A percentile compares a stretch with the other conserved stretches of the same genome.
Conservation (phyloP, 2,113 vertebrate genomes). For the Pyxicephalus adspersus region DNA sequence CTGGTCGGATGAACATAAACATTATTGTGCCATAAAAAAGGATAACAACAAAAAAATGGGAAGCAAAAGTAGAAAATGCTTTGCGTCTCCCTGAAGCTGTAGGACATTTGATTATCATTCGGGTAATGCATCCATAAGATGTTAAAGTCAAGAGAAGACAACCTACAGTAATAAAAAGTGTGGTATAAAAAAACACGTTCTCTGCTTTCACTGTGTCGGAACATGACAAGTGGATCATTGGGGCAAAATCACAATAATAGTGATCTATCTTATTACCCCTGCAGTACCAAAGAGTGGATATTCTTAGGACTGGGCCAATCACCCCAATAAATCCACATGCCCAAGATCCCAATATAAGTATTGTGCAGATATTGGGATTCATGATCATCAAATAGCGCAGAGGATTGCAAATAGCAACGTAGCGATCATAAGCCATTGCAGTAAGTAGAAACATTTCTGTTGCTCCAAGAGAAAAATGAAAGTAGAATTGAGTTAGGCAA, state of each 20-base stretch:
- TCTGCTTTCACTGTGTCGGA: background rate
- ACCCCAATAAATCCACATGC: background rate
- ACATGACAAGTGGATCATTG: slow-evolving; percentile 21
- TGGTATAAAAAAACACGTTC: background rate
- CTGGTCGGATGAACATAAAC: too few relatives aligned
- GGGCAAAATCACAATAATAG: slow-evolving; percentile 32
- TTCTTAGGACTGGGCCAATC: slow-evolving; percentile 3
- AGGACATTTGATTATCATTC: background rate
- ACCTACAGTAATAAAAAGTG: slow-evolving; percentile 19
- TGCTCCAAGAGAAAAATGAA: too few relatives aligned
- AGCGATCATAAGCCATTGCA: too few relatives aligned
- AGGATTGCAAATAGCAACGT: too few relatives aligned
- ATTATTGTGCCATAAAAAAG: too few relatives aligned
- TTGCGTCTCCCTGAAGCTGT: background rate
- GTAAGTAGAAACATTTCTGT: too few relatives aligned
- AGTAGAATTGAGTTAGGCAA: too few relatives aligned
- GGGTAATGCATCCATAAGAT: slow-evolving; percentile 1
- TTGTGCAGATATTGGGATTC: background rate
- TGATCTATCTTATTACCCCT: slow-evolving; percentile 16
- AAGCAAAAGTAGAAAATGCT: slow-evolving; percentile 27
- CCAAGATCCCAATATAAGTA: slow-evolving; percentile 2
- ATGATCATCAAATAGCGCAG: slow-evolving; percentile 4
- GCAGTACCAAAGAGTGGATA: slow-evolving; percentile 24
- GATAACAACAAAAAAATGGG: too few relatives aligned
- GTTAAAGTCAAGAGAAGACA: slow-evolving; percentile 10